Evolutionary conservation across 2,888 invertebrate genomes (phyloP).

Genomic region (Neria commutata): DNA sequence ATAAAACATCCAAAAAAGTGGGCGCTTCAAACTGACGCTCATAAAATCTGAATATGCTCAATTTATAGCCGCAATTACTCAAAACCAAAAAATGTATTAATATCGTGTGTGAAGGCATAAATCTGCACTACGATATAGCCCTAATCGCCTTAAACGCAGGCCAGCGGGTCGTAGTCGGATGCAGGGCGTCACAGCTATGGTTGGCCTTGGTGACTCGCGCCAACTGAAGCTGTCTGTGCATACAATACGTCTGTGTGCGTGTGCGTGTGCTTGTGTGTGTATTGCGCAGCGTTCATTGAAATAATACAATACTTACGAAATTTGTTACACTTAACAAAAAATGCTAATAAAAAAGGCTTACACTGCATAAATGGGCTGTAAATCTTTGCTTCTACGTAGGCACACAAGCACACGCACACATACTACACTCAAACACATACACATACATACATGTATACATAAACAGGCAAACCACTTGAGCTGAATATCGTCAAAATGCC

Average conservation of each 20-base stretch:
- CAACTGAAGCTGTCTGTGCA: too few relatives aligned
- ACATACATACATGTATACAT: not conserved
- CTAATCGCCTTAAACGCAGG: not conserved
- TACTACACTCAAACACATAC: not conserved
- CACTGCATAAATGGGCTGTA: conserved; percentile 21
- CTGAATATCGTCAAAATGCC: conserved; percentile 15
- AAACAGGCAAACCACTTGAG: conserved; percentile 6
- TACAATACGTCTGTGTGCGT: too few relatives aligned
- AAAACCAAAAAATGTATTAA: not conserved
- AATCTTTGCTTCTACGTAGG: conserved; percentile 10
- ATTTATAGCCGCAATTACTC: too few relatives aligned
- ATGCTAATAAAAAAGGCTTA: conserved; percentile 28
- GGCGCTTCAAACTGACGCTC: too few relatives aligned
- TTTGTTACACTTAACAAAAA: conserved; percentile 24
- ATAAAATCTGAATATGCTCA: not conserved
- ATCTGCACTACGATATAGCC: not conserved
- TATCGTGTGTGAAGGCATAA: not conserved
- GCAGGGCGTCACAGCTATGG: too few relatives aligned
- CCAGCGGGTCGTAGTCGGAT: too few relatives aligned
- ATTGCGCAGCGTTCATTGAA: too few relatives aligned
- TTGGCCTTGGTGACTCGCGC: too few relatives aligned
- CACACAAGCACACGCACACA: not conserved
- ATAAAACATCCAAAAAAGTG: too few relatives aligned
- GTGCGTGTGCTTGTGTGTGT: too few relatives aligned
- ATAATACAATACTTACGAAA: conserved; percentile 18